Percentiles rank a stretch among this genome's conserved stretches.
Conservation (phyloP, 2,888 invertebrate species). For the Megaustenia siamemsis region DNA sequence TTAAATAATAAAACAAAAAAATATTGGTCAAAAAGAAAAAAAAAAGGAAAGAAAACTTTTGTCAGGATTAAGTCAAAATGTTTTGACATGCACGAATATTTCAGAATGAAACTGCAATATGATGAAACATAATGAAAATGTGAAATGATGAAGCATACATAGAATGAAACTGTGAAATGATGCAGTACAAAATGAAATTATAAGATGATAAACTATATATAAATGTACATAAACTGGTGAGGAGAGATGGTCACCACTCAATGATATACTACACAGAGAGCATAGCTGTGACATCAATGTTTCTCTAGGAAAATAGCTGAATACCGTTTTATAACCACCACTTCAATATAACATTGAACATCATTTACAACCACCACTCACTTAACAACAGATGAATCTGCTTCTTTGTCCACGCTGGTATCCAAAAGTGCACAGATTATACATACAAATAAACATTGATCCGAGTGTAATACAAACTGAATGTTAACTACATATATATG, state of each 20-base stretch:
- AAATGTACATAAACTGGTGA: constrained; percentile 27
- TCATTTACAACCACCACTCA: too few relatives aligned
- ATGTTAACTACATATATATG: too few relatives aligned
- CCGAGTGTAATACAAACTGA: too few relatives aligned
- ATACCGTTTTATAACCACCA: too few relatives aligned
- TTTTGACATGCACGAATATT: not conserved
- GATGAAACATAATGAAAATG: too few relatives aligned
- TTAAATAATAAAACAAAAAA: too few relatives aligned
- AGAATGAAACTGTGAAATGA: too few relatives aligned
- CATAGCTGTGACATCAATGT: not conserved
- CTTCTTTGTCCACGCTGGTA: too few relatives aligned
- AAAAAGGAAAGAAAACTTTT: not conserved
- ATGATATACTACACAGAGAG: not conserved
- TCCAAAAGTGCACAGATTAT: too few relatives aligned
- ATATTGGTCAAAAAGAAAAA: not conserved
- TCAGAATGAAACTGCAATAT: not conserved
- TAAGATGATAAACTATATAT: not conserved
- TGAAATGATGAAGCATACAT: not conserved
- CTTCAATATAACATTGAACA: too few relatives aligned
- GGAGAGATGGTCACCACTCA: not conserved
- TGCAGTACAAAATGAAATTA: not conserved
- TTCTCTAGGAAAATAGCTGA: not conserved
- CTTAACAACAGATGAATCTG: too few relatives aligned
- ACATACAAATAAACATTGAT: too few relatives aligned
- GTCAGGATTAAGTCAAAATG: not conserved